Base-by-base conservation (phyloP, 2,797 vertebrate species). In the Limosa lapponica region DNA sequence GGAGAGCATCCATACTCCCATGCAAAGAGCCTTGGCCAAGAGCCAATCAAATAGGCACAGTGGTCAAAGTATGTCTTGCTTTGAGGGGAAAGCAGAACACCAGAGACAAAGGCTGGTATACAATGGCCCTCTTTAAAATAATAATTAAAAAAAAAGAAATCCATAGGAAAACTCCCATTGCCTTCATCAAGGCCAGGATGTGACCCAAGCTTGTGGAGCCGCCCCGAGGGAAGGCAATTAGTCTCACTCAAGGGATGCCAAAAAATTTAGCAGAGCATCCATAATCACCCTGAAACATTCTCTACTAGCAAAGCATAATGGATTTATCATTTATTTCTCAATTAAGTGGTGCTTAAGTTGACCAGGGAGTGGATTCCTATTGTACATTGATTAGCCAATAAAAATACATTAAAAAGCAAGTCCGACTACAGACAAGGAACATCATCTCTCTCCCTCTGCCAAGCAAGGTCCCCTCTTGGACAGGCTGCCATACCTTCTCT, bases 311-410 rank as follows among this genome's bases (percentile, higher is more conserved):
- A 93, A 89, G 65, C 87, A 75, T 93, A 94, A 96, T 92, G 79
- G 86, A 72, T 93, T 95, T 95, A 96, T 94, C 92, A 95, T 91
- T 96, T 94, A 96, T 95, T 96, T 95, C 93, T 92, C 84, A 87
- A 94, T 95, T 95, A 96, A 96, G 92, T 92, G 81, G 54, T 81
- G 67, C 78, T 96, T 92, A 95, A 92, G 81, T 85, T 94, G 95
- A 95, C 89, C 89, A 75, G 67, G 67, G 91, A 96, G 84, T 81
- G 67, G 84, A 96, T 94, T 95, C 83, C 84, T 96, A 93, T 74
- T 92, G 89, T 87, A 91, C 77, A 94, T 86, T 67, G 95, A 96
- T 96, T 95, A 95, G 74, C 71, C 90, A 96, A 94, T 91, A 96
- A 93, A 95, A 95, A 92, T 24, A 85, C 52, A 94, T 72, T 89